These are phyloP conservation scores for Aythya baeri DNA, from an alignment of 2,113 vertebrate species.

Conservation along the genomic window DNA sequence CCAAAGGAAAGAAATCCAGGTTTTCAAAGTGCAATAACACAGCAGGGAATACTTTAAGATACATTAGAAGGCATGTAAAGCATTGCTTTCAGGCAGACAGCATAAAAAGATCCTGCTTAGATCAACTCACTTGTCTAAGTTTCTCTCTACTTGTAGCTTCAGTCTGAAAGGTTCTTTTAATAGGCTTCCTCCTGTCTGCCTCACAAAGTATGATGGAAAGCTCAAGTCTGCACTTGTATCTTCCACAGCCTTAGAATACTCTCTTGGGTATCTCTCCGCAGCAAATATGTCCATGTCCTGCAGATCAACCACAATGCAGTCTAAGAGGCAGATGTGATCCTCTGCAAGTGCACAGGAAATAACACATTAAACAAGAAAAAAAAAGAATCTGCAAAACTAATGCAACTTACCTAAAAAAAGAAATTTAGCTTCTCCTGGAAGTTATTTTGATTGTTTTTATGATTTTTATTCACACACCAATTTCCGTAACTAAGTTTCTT, in stretches of 20 bases:
- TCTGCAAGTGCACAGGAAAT: conserved; percentile 73
- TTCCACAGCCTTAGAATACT: conserved; percentile 66
- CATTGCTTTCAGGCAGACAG: not conserved
- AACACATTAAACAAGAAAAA: not conserved
- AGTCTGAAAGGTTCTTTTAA: conserved; percentile 90
- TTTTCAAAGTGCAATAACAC: not conserved
- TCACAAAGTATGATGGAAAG: conserved; percentile 90
- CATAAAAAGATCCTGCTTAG: not conserved
- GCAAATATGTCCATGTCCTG: conserved; percentile 98
- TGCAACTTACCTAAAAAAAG: not conserved
- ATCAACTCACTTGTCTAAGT: conserved; percentile 92
- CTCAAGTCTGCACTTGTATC: conserved; percentile 76
- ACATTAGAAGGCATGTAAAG: not conserved
- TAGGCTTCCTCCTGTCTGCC: conserved; percentile 88
- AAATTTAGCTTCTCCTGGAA: not conserved
- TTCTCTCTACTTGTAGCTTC: conserved; percentile 92
- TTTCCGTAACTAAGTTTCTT: not conserved
- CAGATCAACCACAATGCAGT: conserved; percentile 93
- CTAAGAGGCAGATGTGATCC: conserved; percentile 89
- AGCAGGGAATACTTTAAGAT: not conserved
- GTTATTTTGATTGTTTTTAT: not conserved
- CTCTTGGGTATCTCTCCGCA: conserved; percentile 81
- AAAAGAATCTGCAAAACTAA: not conserved
- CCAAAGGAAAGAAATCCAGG: not conserved
- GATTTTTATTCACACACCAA: not conserved